phyloP scores from a whole-genome alignment of 2,888 invertebrate species.

The Scaptomyza cyrtandrae region DNA sequence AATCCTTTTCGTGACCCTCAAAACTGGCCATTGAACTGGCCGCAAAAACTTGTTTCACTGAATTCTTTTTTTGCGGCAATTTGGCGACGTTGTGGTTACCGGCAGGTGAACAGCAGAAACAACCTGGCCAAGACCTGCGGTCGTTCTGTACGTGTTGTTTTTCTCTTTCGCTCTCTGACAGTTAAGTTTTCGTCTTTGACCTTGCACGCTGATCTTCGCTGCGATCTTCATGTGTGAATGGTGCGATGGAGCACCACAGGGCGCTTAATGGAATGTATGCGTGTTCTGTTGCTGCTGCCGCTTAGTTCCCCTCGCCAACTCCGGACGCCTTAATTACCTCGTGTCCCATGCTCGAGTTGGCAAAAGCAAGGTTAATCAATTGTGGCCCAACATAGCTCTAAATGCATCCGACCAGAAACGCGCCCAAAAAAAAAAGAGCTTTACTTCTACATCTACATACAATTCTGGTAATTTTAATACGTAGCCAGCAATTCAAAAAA shows the following conservation, averaged over 20 bases:
- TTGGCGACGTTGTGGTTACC: constrained; percentile 56
- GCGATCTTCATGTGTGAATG: constrained; percentile 73
- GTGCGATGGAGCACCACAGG: constrained; percentile 69
- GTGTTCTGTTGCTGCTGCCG: constrained; percentile 24
- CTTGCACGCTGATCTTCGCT: constrained; percentile 63
- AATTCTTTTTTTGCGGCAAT: constrained; percentile 36
- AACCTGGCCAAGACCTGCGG: constrained; percentile 53
- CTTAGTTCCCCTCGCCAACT: constrained; percentile 11
- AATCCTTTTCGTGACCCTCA: constrained; percentile 64
- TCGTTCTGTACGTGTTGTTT: constrained; percentile 13
- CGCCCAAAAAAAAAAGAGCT: constrained; percentile 48
- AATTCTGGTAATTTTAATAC: constrained; percentile 68
- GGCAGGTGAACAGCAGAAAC: constrained; percentile 28
- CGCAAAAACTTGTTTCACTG: constrained; percentile 65
- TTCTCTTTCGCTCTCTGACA: constrained; percentile 39
- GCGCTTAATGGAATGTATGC: constrained; percentile 38
- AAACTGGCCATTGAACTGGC: constrained; percentile 73
- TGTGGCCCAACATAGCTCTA: constrained; percentile 59
- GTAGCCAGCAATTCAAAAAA: constrained; percentile 41
- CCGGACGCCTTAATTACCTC: constrained; percentile 54
- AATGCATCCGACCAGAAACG: constrained; percentile 78
- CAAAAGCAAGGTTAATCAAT: constrained; percentile 79
- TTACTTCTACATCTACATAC: neutral
- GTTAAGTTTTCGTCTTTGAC: constrained; percentile 65
- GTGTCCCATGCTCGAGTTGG: constrained; percentile 76